A percentile compares a stretch with the other conserved stretches of the same genome.
Evolutionary conservation across 1,140 invertebrate species (phyloP).

Genomic region (Drosophila albomicans): DNA sequence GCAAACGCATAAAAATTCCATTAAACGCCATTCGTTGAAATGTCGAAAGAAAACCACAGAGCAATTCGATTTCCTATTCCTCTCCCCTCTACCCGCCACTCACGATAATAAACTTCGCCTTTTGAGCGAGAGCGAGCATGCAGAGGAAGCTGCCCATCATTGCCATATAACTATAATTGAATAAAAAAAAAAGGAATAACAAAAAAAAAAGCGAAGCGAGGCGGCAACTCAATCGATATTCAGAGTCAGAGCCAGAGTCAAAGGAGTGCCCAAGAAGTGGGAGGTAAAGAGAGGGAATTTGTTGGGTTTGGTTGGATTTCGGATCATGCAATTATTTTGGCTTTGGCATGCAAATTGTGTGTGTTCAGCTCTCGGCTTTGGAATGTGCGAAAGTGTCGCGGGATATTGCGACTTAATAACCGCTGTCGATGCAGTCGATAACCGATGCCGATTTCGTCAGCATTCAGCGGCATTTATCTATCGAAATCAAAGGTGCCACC

Average conservation of each 20-base stretch:
- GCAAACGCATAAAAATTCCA: constrained; percentile 54
- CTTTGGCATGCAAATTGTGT: constrained; percentile 78
- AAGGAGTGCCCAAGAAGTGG: constrained; percentile 45
- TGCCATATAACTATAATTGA: constrained; percentile 73
- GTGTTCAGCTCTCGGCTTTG: constrained; percentile 24
- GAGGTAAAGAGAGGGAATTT: not conserved
- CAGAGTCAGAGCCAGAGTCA: constrained; percentile 29
- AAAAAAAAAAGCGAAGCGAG: constrained; percentile 12
- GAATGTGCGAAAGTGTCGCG: constrained; percentile 66
- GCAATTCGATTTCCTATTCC: constrained; percentile 63
- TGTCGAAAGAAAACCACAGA: constrained; percentile 57
- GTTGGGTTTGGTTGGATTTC: constrained; percentile 54
- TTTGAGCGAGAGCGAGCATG: constrained; percentile 22
- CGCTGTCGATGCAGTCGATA: not conserved
- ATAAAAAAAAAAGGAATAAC: constrained; percentile 55
- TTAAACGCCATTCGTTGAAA: constrained; percentile 53
- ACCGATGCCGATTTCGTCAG: constrained; percentile 37
- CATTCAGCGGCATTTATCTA: constrained; percentile 24
- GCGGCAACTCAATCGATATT: constrained; percentile 70
- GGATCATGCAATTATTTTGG: constrained; percentile 70
- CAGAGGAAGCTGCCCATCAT: constrained; percentile 32
- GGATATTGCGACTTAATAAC: constrained; percentile 19
- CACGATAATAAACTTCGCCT: constrained; percentile 54
- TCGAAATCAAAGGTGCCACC: constrained; percentile 53
- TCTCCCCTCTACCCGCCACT: not conserved